A percentile compares a stretch with the other conserved stretches of the same genome.
phyloP scores from a whole-genome alignment of 37 sponge, comb jelly and placozoan genomes.

The Cladorhizidae sp. region DNA sequence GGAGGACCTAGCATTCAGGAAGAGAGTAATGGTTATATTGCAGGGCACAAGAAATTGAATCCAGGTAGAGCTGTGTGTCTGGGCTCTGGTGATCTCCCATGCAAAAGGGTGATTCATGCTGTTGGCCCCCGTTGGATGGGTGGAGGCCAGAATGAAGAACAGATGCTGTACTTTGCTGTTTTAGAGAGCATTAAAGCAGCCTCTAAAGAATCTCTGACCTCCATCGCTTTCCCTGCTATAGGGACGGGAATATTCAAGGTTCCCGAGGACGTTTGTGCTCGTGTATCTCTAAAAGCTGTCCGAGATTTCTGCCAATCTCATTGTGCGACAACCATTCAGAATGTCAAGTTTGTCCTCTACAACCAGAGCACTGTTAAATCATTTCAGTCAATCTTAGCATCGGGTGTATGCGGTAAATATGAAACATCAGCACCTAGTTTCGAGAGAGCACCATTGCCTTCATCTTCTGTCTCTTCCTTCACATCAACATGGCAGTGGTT shows the following conservation, averaged over 20 bases:
- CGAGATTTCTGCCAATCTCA: constrained; percentile 28
- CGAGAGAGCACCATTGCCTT: neutral
- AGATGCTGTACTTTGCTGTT: constrained; percentile 34
- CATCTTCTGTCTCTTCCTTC: neutral
- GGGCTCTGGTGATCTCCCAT: constrained; percentile 67
- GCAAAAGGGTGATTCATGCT: constrained; percentile 79
- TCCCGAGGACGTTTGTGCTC: constrained; percentile 59
- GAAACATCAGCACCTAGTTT: neutral
- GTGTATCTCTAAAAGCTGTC: constrained; percentile 46
- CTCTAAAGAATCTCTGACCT: constrained; percentile 15
- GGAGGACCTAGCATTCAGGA: constrained; percentile 74
- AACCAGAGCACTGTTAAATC: neutral
- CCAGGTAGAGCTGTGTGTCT: constrained; percentile 64
- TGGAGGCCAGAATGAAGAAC: constrained; percentile 28
- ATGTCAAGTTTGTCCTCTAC: constrained; percentile 42
- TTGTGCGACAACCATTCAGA: constrained; percentile 7
- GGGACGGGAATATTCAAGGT: constrained; percentile 73
- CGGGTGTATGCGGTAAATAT: neutral
- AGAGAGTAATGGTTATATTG: constrained; percentile 48
- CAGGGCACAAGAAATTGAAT: constrained; percentile 27
- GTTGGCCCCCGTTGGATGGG: constrained; percentile 78
- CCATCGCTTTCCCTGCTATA: constrained; percentile 76
- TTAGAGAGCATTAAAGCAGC: constrained; percentile 27
- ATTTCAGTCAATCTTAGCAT: constrained; percentile 6
- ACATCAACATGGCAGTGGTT: constrained; percentile 39